Percentiles rank a stretch among this genome's conserved stretches.
Conservation (phyloP, 2,113 vertebrate genomes). For the Colinus virginianus region DNA sequence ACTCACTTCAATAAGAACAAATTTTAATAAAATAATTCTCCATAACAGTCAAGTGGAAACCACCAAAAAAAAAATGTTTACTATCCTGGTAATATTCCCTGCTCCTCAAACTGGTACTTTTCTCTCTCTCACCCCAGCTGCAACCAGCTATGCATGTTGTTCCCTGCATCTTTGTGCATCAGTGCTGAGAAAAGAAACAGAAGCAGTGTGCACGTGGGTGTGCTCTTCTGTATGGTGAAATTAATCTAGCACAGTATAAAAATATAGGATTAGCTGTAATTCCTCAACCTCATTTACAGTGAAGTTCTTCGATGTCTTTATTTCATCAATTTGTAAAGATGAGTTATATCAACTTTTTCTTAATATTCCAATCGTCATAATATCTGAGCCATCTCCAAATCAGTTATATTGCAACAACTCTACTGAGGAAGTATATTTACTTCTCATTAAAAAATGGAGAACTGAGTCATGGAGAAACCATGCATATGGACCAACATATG, state of each 20-base stretch:
- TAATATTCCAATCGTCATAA: not conserved
- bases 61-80: not conserved
- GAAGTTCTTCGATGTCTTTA: not conserved
- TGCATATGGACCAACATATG: rapidly evolving
- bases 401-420: not conserved
- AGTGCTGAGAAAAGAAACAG: not conserved
- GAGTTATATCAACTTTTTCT: not conserved
- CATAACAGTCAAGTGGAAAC: not conserved
- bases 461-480: not conserved
- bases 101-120: not conserved
- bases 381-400: not conserved
- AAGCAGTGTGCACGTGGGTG: not conserved
- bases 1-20: not conserved
- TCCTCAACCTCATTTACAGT: not conserved
- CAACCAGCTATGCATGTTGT: not conserved
- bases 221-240: not conserved
- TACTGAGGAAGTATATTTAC: constrained; percentile 3
- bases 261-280: not conserved
- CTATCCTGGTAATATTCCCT: constrained; percentile 11
- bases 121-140: not conserved
- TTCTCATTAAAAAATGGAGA: constrained; percentile 27
- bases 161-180: not conserved
- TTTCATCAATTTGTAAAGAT: not conserved
- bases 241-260: not conserved
- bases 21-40: constrained; percentile 3